Evolutionary conservation across 2,113 vertebrate species (phyloP).

Genomic region (Vulpes lagopus): DNA sequence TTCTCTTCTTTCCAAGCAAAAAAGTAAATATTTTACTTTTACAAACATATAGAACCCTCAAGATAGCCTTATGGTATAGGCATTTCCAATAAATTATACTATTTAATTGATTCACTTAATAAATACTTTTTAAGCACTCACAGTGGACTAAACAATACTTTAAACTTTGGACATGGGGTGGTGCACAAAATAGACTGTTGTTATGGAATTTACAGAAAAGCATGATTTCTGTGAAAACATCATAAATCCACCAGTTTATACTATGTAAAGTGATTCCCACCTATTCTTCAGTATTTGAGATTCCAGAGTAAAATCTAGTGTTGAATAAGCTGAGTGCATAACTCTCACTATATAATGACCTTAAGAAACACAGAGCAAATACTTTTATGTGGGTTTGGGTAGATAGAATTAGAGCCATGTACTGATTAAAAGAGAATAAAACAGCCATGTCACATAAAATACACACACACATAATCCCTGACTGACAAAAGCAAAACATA

Average conservation of each 20-base stretch:
- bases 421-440: background rate
- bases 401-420: background rate
- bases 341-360: background rate
- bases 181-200: background rate
- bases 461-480: background rate
- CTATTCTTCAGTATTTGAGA: background rate
- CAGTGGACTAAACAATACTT: background rate
- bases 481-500: constrained; percentile 37
- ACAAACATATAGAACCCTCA: background rate
- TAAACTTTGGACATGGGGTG: background rate
- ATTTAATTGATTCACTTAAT: background rate
- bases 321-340: background rate
- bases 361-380: constrained; percentile 7
- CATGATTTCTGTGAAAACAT: background rate
- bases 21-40: background rate
- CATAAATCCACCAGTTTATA: background rate
- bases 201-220: background rate
- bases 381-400: background rate
- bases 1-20: constrained; percentile 33
- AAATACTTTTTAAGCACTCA: background rate
- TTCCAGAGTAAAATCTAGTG: background rate
- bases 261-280: background rate
- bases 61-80: background rate
- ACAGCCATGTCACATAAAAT: background rate
- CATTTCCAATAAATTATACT: no score